Evolutionary conservation across 1,140 invertebrate genomes (phyloP), one percentile per base, ranked within the genome.

Genomic region (Drosophila micromelanica): DNA sequence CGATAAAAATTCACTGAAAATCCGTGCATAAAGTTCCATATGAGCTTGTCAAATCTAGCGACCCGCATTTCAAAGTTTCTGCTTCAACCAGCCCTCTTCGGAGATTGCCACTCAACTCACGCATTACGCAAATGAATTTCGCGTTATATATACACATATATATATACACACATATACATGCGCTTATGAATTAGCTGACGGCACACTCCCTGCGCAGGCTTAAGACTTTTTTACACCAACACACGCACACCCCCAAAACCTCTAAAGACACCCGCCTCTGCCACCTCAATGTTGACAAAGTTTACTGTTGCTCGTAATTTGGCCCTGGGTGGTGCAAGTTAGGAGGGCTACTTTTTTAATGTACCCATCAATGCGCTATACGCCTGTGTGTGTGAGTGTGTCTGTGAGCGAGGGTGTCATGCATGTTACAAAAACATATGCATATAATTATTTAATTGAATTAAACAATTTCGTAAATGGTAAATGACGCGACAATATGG

Each of bases 381-480:
- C 43, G 42, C 45, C 23, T 51, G 23, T 65, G 20, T 51, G 35
- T 45, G 30, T 52, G 17, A 46, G 49, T 40, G 71, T 40, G 77
- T 51, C 72, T 43, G 63, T 45, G 54, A 57, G 73, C 57, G 62
- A 77, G 81, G 77, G 81, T 80, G 81, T 85, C 73, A 81, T 81
- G 78, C 72, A 56, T 54, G 73, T 40, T 65, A 45, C 46, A 48
- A 60, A 71, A 75, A 60, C 73, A 76, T 76, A 76, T 76, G 73
- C 73, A 73, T 73, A 76, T 76, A 76, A 72, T 76, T 76, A 76
- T 87, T 74, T 87, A 87, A 87, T 87, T 87, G 79, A 87, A 87
- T 87, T 87, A 89, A 87, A 87, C 80, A 87, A 87, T 87, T 87
- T 79, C 80, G 84, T 82, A 87, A 84, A 87, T 87, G 84, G 38